Base-by-base conservation (phyloP, 2,888 invertebrate species). In the Melolontha melolontha region DNA sequence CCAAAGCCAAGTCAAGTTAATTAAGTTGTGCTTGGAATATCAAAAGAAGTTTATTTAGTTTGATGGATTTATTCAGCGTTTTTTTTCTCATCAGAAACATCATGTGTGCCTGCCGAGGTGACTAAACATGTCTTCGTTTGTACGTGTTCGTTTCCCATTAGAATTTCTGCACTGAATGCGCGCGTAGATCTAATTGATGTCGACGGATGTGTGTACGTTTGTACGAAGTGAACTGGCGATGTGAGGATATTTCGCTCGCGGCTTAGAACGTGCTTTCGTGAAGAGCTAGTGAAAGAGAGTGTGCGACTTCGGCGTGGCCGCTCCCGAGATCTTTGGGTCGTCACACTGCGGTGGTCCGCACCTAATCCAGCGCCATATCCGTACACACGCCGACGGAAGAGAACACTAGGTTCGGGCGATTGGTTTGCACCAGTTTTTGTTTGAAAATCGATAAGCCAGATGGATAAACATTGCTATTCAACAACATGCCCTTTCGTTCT, bases 331-430 rank as follows among this genome's bases (percentile, higher is more conserved):
- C 52, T 51, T 52, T 40, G 55, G 67, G 52, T 67, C 54, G 67
- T 16, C 59, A 39, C 55, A 40, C 57, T 16, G 64, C 57, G 34
- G 57, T 55, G 64, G 64, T 64, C 64, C 64, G 54, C 64, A 57
- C 68, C 68, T 68, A 64, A 57, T 63, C 47, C 41, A 47, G 51
- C 42, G 49, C 66, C 50, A 65, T 42, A 65, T 68, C 42, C 50
- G 47, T 22, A 22, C 22, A 22, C 22, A 22, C 22, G 22, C 39
- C 34, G 34, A 16, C 54, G 41, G 14, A 12, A 41, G 55, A 66
- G 44, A 55, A 55, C 66, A 50, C 40, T 8, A 34, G 4, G 34
- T 34, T 34, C 34, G 34, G 34, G 34, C 6, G 10, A 34, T 34
- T 34, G 6, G 34, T 34, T 34, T 10, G 34, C 34, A 6, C 34